These are phyloP conservation scores for Bergia sp. DNA, from an alignment of 92 coral and sea anemone species.

Conservation along the genomic window DNA sequence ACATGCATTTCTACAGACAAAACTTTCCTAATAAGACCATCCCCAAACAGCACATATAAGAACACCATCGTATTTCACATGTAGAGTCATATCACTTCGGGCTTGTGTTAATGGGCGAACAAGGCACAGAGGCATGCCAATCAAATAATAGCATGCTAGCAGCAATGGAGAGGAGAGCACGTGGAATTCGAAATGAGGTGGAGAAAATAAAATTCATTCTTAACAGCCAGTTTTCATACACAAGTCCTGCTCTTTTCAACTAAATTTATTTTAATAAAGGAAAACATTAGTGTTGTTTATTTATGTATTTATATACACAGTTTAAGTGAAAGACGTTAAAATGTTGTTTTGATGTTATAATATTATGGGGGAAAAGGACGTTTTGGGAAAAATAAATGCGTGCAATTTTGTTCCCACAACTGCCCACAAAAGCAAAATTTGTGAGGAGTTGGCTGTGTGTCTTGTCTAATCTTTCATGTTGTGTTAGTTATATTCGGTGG, in stretches of 20 bases:
- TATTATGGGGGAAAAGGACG: not conserved
- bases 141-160: not conserved
- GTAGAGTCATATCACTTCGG: slow-evolving; percentile 1
- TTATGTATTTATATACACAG: not conserved
- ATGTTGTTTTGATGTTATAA: not conserved
- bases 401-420: slow-evolving; percentile 6
- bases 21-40: not conserved
- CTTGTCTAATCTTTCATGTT: slow-evolving; percentile 10
- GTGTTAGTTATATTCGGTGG: not conserved
- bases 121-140: slow-evolving; percentile 9
- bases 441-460: not conserved
- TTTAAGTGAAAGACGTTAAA: slow-evolving; percentile 11
- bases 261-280: not conserved
- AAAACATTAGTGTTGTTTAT: not conserved
- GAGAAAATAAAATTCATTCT: slow-evolving; percentile 13
- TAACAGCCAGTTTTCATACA: slow-evolving; percentile 9
- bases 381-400: slow-evolving; percentile 1
- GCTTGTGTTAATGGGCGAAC: slow-evolving; percentile 24
- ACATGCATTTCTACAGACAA: not conserved
- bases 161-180: slow-evolving; percentile 15
- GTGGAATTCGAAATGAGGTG: slow-evolving; percentile 26
- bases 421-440: not conserved
- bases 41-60: not conserved
- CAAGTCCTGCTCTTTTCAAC: not conserved
- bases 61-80: slow-evolving; percentile 7